Evolutionary conservation across 2,888 invertebrate species (phyloP).

Genomic region (Drosophila vallismaia): DNA sequence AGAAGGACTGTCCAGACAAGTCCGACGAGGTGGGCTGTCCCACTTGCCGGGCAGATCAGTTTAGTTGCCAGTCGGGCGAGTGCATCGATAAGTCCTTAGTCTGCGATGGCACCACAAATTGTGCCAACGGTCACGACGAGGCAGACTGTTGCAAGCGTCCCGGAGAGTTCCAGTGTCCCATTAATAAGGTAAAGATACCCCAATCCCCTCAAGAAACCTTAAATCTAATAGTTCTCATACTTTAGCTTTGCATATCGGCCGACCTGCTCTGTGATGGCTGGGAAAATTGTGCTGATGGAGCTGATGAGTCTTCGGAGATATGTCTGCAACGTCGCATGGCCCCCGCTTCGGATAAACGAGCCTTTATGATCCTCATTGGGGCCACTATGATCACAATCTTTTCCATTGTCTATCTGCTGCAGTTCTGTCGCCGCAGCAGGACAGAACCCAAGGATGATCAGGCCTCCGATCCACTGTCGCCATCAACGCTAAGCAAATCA

Average conservation of each 20-base stretch:
- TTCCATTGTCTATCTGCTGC: conserved; percentile 85
- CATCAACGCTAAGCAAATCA: conserved; percentile 83
- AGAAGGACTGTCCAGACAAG: conserved; percentile 92
- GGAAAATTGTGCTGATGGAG: conserved; percentile 91
- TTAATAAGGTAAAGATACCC: conserved; percentile 85
- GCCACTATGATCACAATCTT: conserved; percentile 86
- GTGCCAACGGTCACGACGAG: conserved; percentile 89
- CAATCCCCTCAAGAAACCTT: not conserved
- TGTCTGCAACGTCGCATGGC: conserved; percentile 85
- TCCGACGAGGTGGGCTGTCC: conserved; percentile 91
- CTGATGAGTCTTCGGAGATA: conserved; percentile 89
- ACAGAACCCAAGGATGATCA: conserved; percentile 87
- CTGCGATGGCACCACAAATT: conserved; percentile 88
- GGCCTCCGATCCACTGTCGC: conserved; percentile 88
- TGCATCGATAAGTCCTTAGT: conserved; percentile 87
- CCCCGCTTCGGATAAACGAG: conserved; percentile 84
- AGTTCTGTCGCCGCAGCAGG: conserved; percentile 85
- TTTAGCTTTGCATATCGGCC: conserved; percentile 87
- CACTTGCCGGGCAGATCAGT: conserved; percentile 89
- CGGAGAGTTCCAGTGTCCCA: conserved; percentile 89
- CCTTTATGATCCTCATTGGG: conserved; percentile 86
- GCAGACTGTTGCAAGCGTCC: conserved; percentile 87
- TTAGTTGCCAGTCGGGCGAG: conserved; percentile 85
- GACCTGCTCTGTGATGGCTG: conserved; percentile 90
- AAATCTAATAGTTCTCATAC: too few species aligned